Conservation (phyloP, 1,140 invertebrate species). For the Catajapyx aquilonaris region DNA sequence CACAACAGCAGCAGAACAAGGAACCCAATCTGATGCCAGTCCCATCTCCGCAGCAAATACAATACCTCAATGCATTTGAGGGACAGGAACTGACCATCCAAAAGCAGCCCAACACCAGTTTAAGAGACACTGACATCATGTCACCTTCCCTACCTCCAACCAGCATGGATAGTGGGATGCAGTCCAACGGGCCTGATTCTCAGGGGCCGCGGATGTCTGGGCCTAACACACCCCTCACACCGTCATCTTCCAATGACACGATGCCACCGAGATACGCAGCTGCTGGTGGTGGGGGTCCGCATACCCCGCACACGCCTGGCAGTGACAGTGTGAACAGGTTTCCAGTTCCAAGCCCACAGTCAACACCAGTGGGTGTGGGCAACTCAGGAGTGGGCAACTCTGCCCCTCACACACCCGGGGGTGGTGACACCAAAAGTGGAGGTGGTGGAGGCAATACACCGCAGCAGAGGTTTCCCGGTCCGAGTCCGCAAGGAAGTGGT, state of each 20-base stretch:
- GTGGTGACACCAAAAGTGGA: slow-evolving; percentile 5
- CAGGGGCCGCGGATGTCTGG: slow-evolving; percentile 18
- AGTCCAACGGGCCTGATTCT: slow-evolving; percentile 8
- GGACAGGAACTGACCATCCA: slow-evolving; percentile 91
- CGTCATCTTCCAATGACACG: slow-evolving; percentile 20
- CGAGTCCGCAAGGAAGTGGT: slow-evolving; percentile 14
- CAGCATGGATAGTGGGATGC: slow-evolving; percentile 12
- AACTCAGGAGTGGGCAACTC: slow-evolving; percentile 5
- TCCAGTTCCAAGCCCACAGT: slow-evolving; percentile 22
- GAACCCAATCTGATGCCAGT: slow-evolving; percentile 87
- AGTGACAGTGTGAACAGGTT: slow-evolving; percentile 17
- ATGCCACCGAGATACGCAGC: slow-evolving; percentile 19
- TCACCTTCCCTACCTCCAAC: slow-evolving; percentile 24
- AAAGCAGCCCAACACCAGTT: slow-evolving; percentile 80
- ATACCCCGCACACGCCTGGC: slow-evolving; percentile 15
- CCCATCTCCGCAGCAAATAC: slow-evolving; percentile 87
- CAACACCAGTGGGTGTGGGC: slow-evolving; percentile 9
- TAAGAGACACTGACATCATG: slow-evolving; percentile 44
- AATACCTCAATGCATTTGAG: slow-evolving; percentile 86
- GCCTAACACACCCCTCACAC: slow-evolving; percentile 20
- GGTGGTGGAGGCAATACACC: slow-evolving; percentile 6
- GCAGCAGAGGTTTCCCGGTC: slow-evolving; percentile 15
- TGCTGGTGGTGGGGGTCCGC: slow-evolving; percentile 13
- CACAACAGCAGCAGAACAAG: slow-evolving; percentile 26
- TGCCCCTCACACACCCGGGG: slow-evolving; percentile 19